phyloP scores from a whole-genome alignment of 2,113 vertebrate species.

The Brachypteracias leptosomus region DNA sequence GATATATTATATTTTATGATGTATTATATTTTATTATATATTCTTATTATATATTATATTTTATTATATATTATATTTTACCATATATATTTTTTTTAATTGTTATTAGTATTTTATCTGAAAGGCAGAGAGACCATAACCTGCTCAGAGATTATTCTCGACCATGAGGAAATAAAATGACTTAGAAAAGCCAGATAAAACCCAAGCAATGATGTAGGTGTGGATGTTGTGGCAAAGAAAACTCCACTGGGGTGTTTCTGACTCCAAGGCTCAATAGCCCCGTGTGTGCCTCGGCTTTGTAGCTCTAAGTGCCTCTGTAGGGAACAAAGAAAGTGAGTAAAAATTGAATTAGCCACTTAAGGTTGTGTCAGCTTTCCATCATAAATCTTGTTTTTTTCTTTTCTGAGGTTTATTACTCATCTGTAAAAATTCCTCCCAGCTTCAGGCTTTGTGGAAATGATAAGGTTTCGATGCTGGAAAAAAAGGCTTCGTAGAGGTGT shows the following conservation, averaged over 20 bases:
- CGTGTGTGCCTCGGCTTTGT: neutral
- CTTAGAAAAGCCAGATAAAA: too few species aligned
- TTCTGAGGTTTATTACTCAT: neutral
- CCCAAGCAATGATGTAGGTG: rapidly evolving
- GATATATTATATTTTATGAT: too few species aligned
- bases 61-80: too few species aligned
- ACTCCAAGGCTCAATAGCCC: neutral
- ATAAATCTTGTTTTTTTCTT: constrained; percentile 20
- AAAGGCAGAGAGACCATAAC: neutral
- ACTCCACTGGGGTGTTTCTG: neutral
- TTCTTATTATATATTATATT: too few species aligned
- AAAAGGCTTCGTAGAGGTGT: neutral
- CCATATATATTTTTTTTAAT: too few species aligned
- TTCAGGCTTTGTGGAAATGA: rapidly evolving
- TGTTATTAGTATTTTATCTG: too few species aligned
- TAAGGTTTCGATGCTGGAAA: neutral
- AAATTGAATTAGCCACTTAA: constrained; percentile 52
- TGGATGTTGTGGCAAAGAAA: neutral
- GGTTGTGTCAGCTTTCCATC: constrained; percentile 38
- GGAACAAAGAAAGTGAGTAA: constrained; percentile 30
- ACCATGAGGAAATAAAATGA: too few species aligned
- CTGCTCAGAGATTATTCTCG: neutral
- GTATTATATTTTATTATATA: too few species aligned
- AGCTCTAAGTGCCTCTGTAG: constrained; percentile 29
- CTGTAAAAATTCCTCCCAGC: neutral